Evolutionary conservation across 2,888 invertebrate genomes (phyloP).

Genomic region (Metalampra italica): DNA sequence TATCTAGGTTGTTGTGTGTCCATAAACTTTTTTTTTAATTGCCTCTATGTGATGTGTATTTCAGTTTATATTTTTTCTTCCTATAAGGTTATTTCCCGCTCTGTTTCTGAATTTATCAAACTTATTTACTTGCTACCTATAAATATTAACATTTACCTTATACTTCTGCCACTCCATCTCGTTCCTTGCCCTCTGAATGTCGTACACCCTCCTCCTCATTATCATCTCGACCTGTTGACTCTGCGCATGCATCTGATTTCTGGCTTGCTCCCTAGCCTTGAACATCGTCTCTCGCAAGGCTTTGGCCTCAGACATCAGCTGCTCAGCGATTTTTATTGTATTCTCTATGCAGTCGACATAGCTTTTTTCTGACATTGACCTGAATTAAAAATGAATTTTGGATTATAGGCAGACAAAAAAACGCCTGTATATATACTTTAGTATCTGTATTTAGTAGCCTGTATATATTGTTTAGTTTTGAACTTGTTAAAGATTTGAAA

Average conservation of each 20-base stretch:
- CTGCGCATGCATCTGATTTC: slow-evolving; percentile 89
- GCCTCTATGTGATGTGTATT: too few species aligned
- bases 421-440: background rate
- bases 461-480: too few species aligned
- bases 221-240: slow-evolving; percentile 90
- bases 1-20: too few species aligned
- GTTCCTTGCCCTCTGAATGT: slow-evolving; percentile 89
- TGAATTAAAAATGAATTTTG: slow-evolving; percentile 22
- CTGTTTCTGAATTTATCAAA: too few species aligned
- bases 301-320: slow-evolving; percentile 87
- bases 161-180: slow-evolving; percentile 93
- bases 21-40: too few species aligned
- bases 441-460: too few species aligned
- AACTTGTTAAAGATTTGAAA: too few species aligned
- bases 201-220: slow-evolving; percentile 90
- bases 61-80: too few species aligned
- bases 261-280: slow-evolving; percentile 86
- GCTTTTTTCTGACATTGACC: slow-evolving; percentile 85
- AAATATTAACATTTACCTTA: slow-evolving; percentile 39
- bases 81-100: too few species aligned
- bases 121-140: too few species aligned
- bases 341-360: slow-evolving; percentile 90
- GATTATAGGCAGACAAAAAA: too few species aligned
- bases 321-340: slow-evolving; percentile 88
- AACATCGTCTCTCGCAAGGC: slow-evolving; percentile 88